A percentile compares a stretch with the other conserved stretches of the same genome.
These are phyloP conservation scores for Falco rusticolus DNA, from an alignment of 2,797 vertebrate genomes.

Conservation along the genomic window DNA sequence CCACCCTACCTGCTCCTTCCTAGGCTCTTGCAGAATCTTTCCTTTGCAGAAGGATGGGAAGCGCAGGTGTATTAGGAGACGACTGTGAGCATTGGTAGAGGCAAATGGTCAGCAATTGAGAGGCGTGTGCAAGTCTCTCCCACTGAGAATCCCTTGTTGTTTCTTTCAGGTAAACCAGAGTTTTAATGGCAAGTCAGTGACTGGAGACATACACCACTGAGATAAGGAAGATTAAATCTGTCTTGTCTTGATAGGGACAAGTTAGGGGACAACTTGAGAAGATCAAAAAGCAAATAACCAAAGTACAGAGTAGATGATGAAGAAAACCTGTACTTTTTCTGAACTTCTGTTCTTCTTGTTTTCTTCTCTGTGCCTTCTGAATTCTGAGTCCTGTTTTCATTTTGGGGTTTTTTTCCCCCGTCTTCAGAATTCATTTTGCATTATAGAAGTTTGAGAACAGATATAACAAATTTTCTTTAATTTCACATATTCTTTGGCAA, in stretches of 20 bases:
- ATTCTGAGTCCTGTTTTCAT: not conserved
- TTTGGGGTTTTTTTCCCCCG: not conserved
- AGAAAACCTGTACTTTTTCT: not conserved
- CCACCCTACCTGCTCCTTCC: not conserved
- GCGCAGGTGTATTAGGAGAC: not conserved
- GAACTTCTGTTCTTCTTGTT: too few relatives aligned
- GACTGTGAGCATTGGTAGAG: not conserved
- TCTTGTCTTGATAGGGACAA: not conserved
- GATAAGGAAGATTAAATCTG: not conserved
- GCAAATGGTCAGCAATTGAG: not conserved
- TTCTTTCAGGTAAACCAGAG: not conserved
- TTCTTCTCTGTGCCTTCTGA: not conserved
- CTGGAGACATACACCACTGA: not conserved
- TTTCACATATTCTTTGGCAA: not conserved
- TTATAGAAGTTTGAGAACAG: not conserved
- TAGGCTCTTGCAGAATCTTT: not conserved
- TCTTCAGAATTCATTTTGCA: not conserved
- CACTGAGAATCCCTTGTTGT: not conserved
- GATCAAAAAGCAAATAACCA: not conserved
- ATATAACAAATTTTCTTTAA: not conserved
- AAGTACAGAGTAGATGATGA: not conserved
- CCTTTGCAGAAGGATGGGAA: not conserved
- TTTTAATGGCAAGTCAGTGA: not conserved
- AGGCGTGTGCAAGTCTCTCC: not conserved
- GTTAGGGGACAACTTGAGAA: not conserved